Evolutionary conservation across 2,797 vertebrate species (phyloP), one percentile per base, ranked within the genome.

Genomic region (Danio aesculapii): DNA sequence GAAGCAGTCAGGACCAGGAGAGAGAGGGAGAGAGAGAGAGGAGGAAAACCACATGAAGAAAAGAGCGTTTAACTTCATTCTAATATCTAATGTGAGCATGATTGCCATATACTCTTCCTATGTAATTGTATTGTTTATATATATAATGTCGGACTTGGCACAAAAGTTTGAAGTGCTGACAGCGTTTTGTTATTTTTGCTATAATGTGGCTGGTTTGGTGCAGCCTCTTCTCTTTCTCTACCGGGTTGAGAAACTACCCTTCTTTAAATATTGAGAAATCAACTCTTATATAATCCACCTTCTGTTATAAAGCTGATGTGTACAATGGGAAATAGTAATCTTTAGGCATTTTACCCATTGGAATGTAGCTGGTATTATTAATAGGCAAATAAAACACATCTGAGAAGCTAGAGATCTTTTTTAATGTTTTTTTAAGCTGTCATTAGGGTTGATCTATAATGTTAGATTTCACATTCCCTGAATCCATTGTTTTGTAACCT

Each of bases 1-100:
- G 52, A 71, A 49, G 19, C 66, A 68, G 64, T 67, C n/a, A 17
- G 62, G 61, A 44, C 63, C 63, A n/a, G 63, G 16, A 46, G 14
- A 66, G 1, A 43, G 63, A 30, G 57, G 5, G 10, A 58, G 9
- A 63, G 39, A 63, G 5, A 63, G n/a, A n/a, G n/a, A 8, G 43
- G 41, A 10, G 1, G 43, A 17, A 66, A 66, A 44, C 43, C 63
- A 17, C 43, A 66, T 6, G 1, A 46, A 66, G 63, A 66, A 5
- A 44, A 66, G 14, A 66, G 63, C 41, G 5, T 66, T 66, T 66
- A n/a, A 46, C 44, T 3, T 66, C 5, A 66, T 66, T 66, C 41
- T 66, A 46, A 46, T 46, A 6, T n/a, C 41, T 64, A 44, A 16
- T n/a, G 41, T 64, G 7, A 64, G 7, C 8, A 64, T 46, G 62